A percentile compares a stretch with the other conserved stretches of the same genome.
These are phyloP conservation scores for Autographa pulchrina DNA, from an alignment of 2,888 invertebrate genomes.

Conservation along the genomic window DNA sequence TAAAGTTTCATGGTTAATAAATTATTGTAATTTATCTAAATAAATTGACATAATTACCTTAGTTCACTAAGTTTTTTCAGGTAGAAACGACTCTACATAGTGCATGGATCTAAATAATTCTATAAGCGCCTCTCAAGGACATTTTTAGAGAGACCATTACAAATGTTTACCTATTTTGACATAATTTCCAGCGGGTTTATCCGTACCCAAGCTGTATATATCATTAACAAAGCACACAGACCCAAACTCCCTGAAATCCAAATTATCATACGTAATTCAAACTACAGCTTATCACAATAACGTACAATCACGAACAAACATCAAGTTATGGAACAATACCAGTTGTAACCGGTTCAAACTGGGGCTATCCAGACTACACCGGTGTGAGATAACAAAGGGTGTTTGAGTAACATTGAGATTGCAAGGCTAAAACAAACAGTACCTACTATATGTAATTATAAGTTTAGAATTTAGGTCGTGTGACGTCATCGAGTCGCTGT, in stretches of 20 bases:
- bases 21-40: no score
- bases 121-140: not conserved
- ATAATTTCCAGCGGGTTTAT: slow-evolving; percentile 26
- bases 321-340: slow-evolving; percentile 55
- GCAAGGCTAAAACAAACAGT: slow-evolving; percentile 49
- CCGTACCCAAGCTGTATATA: slow-evolving; percentile 28
- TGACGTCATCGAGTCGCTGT: slow-evolving; percentile 20
- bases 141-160: not conserved
- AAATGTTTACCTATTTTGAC: not conserved
- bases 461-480: slow-evolving; percentile 35
- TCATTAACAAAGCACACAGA: slow-evolving; percentile 52
- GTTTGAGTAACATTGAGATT: slow-evolving; percentile 57
- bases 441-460: slow-evolving; percentile 48
- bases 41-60: no score
- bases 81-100: not conserved
- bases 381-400: slow-evolving; percentile 61
- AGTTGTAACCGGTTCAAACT: slow-evolving; percentile 52
- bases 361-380: slow-evolving; percentile 56
- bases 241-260: slow-evolving; percentile 53
- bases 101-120: not conserved
- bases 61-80: no score
- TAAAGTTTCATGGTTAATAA: not conserved
- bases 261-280: slow-evolving; percentile 63
- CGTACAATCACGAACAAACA: slow-evolving; percentile 59
- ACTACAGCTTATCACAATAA: slow-evolving; percentile 60